Evolutionary conservation across 2,797 vertebrate species (phyloP).

Genomic region (Allobates femoralis): DNA sequence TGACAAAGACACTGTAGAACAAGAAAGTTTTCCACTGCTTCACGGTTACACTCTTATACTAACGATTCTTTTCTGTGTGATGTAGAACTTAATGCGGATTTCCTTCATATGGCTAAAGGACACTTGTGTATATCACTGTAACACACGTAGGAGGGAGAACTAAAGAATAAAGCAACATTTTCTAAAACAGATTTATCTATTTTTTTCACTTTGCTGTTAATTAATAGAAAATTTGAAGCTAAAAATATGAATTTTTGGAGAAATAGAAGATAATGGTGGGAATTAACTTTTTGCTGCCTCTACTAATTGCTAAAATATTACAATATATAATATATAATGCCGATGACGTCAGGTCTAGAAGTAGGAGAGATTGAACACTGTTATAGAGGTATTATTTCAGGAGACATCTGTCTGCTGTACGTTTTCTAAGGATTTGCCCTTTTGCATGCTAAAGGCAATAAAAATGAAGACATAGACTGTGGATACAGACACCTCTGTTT

Average conservation of each 20-base stretch:
- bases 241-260: background rate
- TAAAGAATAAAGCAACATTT: background rate
- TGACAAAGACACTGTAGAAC: too few species aligned
- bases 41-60: background rate
- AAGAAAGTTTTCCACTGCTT: background rate
- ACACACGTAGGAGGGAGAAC: background rate
- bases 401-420: background rate
- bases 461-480: background rate
- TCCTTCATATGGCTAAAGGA: background rate
- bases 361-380: background rate
- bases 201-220: background rate
- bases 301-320: background rate
- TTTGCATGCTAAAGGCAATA: background rate
- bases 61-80: background rate
- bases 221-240: background rate
- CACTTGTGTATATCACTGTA: background rate
- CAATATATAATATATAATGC: background rate
- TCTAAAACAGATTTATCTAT: background rate
- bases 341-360: constrained; percentile 5
- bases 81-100: background rate
- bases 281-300: background rate
- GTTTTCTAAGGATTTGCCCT: background rate
- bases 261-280: background rate
- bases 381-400: background rate
- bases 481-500: background rate